Percentiles rank a stretch among this genome's conserved stretches.
These are phyloP conservation scores for Hybognathus amarus DNA, from an alignment of 2,797 vertebrate genomes.

Conservation along the genomic window DNA sequence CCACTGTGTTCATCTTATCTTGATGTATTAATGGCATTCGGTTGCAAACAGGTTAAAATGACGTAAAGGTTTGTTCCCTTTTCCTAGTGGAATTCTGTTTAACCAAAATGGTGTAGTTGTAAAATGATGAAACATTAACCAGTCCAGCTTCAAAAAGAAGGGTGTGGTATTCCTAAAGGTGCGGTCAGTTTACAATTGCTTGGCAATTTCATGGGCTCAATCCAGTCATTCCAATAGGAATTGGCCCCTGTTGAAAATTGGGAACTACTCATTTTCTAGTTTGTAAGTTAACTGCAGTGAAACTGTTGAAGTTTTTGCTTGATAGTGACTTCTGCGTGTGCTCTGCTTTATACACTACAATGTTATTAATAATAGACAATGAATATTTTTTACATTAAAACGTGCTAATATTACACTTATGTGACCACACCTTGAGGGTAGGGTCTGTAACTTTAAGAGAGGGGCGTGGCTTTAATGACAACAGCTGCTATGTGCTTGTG, in stretches of 20 bases:
- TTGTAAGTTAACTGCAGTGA: neutral
- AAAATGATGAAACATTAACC: neutral
- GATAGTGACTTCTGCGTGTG: neutral
- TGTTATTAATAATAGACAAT: neutral
- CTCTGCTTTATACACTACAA: neutral
- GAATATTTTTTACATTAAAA: neutral
- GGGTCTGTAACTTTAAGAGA: slow-evolving; percentile 28
- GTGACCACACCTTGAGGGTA: neutral
- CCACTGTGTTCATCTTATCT: neutral
- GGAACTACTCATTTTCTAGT: neutral
- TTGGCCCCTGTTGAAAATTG: too few species aligned
- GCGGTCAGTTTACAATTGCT: neutral
- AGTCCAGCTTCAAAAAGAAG: neutral
- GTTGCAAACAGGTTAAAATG: neutral
- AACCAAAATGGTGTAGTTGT: neutral
- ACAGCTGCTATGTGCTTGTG: slow-evolving; percentile 68
- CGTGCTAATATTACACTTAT: neutral
- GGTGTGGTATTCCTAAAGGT: neutral
- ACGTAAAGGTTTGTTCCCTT: neutral
- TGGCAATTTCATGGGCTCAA: neutral
- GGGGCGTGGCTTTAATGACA: slow-evolving; percentile 18
- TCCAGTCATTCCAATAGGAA: neutral
- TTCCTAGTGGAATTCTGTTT: neutral
- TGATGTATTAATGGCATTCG: neutral
- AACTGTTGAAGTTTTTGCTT: neutral